phyloP scores from a whole-genome alignment of 2,797 vertebrate species.

The Anguilla marmorata region DNA sequence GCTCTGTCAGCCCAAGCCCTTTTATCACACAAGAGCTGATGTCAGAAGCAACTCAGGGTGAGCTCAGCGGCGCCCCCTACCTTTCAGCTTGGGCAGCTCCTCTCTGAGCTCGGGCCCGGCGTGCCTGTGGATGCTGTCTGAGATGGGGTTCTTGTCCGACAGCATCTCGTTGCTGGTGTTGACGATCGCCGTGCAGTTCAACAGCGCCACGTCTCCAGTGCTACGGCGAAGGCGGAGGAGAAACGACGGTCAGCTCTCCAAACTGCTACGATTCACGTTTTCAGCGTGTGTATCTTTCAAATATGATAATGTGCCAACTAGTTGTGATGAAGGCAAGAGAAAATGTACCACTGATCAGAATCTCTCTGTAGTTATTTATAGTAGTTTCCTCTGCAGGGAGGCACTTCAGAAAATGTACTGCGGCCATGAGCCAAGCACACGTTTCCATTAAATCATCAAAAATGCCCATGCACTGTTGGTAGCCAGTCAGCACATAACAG shows the following conservation, averaged over 20 bases:
- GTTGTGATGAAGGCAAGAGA: not conserved
- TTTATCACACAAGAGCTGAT: not conserved
- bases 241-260: not conserved
- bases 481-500: not conserved
- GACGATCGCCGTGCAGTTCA: slow-evolving; percentile 93
- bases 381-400: not conserved
- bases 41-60: not conserved
- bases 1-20: not conserved
- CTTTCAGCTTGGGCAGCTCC: slow-evolving; percentile 93
- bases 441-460: not conserved
- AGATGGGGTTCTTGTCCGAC: slow-evolving; percentile 90
- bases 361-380: not conserved
- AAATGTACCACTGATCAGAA: not conserved
- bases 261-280: not conserved
- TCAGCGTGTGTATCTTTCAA: not conserved
- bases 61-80: slow-evolving; percentile 59
- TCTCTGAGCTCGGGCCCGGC: slow-evolving; percentile 88
- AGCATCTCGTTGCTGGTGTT: slow-evolving; percentile 96
- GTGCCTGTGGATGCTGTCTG: slow-evolving; percentile 85
- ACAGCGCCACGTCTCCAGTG: slow-evolving; percentile 83
- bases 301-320: not conserved
- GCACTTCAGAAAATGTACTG: not conserved
- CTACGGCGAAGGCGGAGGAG: slow-evolving; percentile 61
- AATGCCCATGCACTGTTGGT: not conserved
- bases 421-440: too few relatives aligned